phyloP scores from a whole-genome alignment of 1,140 invertebrate genomes.

The Wiebesia pumilae region DNA sequence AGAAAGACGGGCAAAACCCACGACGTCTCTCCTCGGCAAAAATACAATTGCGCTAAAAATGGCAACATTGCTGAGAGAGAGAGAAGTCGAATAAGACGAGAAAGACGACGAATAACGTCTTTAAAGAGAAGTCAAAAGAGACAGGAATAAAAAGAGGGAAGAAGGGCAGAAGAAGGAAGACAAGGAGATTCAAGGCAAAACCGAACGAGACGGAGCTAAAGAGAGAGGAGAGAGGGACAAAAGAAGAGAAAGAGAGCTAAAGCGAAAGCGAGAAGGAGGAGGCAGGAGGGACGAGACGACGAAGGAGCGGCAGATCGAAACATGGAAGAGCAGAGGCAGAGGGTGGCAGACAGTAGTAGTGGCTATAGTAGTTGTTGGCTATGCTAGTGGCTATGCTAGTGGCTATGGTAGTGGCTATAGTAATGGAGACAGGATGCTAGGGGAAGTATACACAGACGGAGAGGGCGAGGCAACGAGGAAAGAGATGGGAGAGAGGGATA shows the following conservation, averaged over 20 bases:
- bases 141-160: constrained; percentile 25
- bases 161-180: too few relatives aligned
- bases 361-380: too few relatives aligned
- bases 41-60: constrained; percentile 54
- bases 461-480: constrained; percentile 21
- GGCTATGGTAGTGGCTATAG: neutral
- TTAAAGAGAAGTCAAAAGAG: constrained; percentile 25
- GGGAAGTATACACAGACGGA: constrained; percentile 22
- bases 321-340: constrained; percentile 22
- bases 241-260: constrained; percentile 25
- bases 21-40: constrained; percentile 28
- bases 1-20: constrained; percentile 1
- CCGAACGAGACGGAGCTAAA: constrained; percentile 45
- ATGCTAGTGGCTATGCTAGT: too few relatives aligned
- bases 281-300: neutral
- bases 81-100: constrained; percentile 11
- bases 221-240: constrained; percentile 43
- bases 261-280: neutral
- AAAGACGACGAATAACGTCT: neutral
- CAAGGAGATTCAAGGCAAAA: constrained; percentile 25
- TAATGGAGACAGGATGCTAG: constrained; percentile 29
- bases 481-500: constrained; percentile 23
- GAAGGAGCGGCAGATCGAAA: constrained; percentile 36
- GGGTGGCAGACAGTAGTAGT: neutral
- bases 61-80: constrained; percentile 42